Evolutionary conservation across 2,113 vertebrate species (phyloP).

Genomic region (Tichodroma muraria): DNA sequence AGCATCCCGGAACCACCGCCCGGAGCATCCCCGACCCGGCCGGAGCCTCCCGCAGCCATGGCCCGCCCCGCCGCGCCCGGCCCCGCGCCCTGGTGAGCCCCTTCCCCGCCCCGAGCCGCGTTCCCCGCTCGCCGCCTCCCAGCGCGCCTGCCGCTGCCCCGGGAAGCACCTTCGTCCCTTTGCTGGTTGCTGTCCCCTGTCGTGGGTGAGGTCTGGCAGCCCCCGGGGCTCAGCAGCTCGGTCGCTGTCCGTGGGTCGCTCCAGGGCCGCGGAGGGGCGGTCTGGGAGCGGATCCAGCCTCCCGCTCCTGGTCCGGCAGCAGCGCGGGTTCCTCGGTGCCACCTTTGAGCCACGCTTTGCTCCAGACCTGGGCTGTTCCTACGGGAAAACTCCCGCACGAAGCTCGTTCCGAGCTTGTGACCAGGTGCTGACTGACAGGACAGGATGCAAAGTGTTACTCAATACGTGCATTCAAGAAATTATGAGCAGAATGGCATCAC

Average conservation of each 20-base stretch:
- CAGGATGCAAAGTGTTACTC: accelerated
- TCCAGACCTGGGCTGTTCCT: background rate
- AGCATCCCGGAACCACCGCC: background rate
- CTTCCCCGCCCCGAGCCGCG: background rate
- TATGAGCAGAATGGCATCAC: accelerated
- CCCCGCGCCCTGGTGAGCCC: background rate
- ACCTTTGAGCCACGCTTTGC: background rate
- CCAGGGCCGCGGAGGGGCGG: background rate
- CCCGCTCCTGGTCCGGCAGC: background rate
- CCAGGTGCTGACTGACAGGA: background rate
- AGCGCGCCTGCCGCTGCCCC: background rate
- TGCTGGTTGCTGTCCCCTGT: accelerated
- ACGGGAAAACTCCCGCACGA: background rate
- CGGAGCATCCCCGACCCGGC: background rate
- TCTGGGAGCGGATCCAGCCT: background rate
- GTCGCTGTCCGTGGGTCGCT: background rate
- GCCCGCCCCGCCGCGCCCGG: background rate
- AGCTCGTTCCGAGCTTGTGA: background rate
- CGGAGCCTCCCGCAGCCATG: background rate
- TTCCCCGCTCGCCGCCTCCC: background rate
- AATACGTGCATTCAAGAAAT: accelerated
- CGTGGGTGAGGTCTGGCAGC: background rate
- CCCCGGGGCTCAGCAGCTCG: background rate
- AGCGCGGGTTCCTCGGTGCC: background rate
- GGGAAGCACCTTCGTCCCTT: background rate